Conservation (phyloP, 1,140 invertebrate species). For the Meloidogyne exigua region DNA sequence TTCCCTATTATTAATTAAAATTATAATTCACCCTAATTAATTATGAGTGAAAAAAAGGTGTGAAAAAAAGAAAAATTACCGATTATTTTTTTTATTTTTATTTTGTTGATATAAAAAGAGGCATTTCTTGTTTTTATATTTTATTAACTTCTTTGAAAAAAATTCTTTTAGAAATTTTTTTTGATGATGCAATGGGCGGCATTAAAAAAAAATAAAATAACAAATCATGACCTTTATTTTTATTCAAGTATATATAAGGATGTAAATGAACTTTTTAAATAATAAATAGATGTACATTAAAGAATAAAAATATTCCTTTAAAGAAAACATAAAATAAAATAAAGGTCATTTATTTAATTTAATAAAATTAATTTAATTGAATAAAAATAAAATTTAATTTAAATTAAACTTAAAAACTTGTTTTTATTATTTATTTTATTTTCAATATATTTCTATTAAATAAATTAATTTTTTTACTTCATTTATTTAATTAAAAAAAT, state of each 20-base stretch:
- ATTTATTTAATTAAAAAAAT: too few species aligned
- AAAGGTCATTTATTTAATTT: too few species aligned
- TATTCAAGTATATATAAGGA: background rate
- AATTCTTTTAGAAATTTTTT: background rate
- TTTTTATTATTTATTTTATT: too few species aligned
- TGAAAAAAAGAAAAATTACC: background rate
- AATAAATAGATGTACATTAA: background rate
- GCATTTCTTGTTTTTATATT: background rate
- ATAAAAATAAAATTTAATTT: too few species aligned
- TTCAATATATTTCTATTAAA: too few species aligned
- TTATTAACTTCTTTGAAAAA: background rate
- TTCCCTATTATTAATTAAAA: background rate
- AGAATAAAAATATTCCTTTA: background rate
- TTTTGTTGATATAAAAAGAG: background rate
- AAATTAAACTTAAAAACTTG: too few species aligned
- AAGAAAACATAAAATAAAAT: background rate
- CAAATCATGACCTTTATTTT: background rate
- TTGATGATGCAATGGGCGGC: background rate
- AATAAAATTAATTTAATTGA: too few species aligned
- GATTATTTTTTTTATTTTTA: background rate
- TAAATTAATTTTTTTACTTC: too few species aligned
- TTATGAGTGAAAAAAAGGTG: background rate
- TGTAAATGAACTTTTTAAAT: conserved; percentile 1
- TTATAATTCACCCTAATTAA: background rate
- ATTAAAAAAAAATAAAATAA: background rate